phyloP scores from a whole-genome alignment of 2,113 vertebrate genomes.

The Nettapus auritus region DNA sequence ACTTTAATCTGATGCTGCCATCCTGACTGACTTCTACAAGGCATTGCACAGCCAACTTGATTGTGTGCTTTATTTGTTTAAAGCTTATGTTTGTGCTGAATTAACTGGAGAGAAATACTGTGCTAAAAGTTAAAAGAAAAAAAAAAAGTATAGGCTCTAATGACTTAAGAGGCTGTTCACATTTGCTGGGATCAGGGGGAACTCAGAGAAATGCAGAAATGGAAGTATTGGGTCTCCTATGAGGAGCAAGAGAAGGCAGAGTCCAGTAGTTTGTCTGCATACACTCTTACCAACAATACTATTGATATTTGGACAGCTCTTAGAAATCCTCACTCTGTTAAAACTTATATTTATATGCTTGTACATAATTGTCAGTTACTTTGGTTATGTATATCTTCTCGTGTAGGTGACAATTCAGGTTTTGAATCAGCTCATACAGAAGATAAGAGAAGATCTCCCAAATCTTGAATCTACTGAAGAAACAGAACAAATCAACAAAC shows the following conservation, averaged over 20 bases:
- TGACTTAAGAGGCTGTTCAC: not conserved
- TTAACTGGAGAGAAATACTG: not conserved
- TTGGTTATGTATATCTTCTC: not conserved
- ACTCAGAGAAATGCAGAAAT: not conserved
- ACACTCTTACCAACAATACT: not conserved
- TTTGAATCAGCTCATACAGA: constrained; percentile 98
- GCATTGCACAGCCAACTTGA: not conserved
- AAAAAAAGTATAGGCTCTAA: not conserved
- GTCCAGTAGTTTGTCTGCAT: not conserved
- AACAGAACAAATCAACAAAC: constrained; percentile 99
- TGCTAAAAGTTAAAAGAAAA: not conserved
- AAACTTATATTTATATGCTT: not conserved
- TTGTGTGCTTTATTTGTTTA: not conserved
- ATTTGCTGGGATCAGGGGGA: not conserved
- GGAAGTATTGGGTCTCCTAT: not conserved
- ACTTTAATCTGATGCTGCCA: not conserved
- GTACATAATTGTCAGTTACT: not conserved
- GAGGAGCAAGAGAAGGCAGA: not conserved
- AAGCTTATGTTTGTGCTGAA: not conserved
- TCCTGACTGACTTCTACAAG: not conserved
- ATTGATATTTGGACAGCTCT: not conserved
- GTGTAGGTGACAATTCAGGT: constrained; percentile 95
- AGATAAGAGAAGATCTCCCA: constrained; percentile 97
- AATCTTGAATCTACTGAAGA: constrained; percentile 97
- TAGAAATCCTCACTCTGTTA: not conserved